Percentiles rank a stretch among this genome's conserved stretches.
Evolutionary conservation across 2,888 invertebrate species (phyloP).

Genomic region (Agonopterix heracliana): DNA sequence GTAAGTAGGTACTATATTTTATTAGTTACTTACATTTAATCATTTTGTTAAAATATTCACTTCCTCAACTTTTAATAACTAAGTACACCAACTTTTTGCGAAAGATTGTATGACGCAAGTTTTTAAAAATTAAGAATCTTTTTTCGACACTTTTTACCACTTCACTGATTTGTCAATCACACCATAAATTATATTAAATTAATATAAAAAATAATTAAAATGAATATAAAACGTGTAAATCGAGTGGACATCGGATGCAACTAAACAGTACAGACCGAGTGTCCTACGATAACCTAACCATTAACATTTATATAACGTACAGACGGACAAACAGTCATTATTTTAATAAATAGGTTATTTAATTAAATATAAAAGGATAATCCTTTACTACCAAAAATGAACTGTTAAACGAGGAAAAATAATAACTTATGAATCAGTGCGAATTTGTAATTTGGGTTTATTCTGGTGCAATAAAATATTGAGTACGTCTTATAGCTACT

Average conservation of each 20-base stretch:
- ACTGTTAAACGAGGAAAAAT: too few species aligned
- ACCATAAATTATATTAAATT: not conserved
- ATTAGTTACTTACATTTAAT: constrained; percentile 42
- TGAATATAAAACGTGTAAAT: not conserved
- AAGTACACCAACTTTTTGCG: not conserved
- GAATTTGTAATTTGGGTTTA: too few species aligned
- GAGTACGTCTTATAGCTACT: too few species aligned
- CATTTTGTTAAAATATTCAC: constrained; percentile 20
- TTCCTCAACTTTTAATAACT: not conserved
- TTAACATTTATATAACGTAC: not conserved
- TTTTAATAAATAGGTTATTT: not conserved
- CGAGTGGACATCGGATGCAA: constrained; percentile 19
- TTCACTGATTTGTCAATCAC: not conserved
- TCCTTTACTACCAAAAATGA: too few species aligned
- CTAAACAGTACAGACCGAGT: constrained; percentile 14
- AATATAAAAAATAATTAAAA: not conserved
- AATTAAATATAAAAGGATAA: too few species aligned
- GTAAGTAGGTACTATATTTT: too few species aligned
- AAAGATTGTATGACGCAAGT: not conserved
- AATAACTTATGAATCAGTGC: too few species aligned
- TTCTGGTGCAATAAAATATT: too few species aligned
- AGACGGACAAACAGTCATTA: not conserved
- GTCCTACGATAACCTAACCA: not conserved
- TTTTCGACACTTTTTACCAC: not conserved
- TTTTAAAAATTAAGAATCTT: not conserved